Evolutionary conservation across 2,113 vertebrate genomes (phyloP), one percentile per base, ranked within the genome.

Genomic region (Enhydra lutris): DNA sequence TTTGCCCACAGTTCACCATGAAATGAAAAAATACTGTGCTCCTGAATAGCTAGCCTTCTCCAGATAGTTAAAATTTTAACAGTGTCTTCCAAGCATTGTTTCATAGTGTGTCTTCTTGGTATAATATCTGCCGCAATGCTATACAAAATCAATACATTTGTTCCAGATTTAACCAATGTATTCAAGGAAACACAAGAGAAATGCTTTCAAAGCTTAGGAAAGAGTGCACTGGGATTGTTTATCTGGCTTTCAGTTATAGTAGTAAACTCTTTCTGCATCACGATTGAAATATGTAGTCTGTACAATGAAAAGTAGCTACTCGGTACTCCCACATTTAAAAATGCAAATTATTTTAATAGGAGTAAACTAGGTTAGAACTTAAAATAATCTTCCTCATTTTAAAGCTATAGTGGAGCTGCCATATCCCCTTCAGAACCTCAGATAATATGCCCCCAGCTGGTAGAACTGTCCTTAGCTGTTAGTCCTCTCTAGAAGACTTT

Each of bases 171-270:
- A 81, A 81, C 36, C 71, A 96, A 45, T 42, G 26, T 50, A 95
- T 95, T 90, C 59, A 95, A 94, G 24, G 24, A 88, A 97, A 79
- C n/a, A 95, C 24, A 74, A 91, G 29, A 97, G n/a, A 95, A 96
- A 69, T 61, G 12, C 26, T 97, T 96, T 91, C 34, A 76, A 89
- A 88, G 73, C 45, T 76, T 91, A 73, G 69, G 67, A 89, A 95
- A 73, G 9, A 95, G 11, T 34, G 5, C 9, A 20, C 73, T 65
- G 67, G 42, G 24, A 39, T 67, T 79, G 47, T 59, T 94, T 39
- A 74, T 57, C 45, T 90, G 76, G 39, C 9, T 96, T 97, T 55
- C 39, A 93, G 88, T 96, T 42, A 84, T 45, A 69, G 94, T 78
- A 85, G 63, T 71, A 86, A 96, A 78, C 15, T 83, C 31, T 39